These are phyloP conservation scores for Idaea straminata DNA, from an alignment of 2,888 invertebrate species.

Conservation along the genomic window DNA sequence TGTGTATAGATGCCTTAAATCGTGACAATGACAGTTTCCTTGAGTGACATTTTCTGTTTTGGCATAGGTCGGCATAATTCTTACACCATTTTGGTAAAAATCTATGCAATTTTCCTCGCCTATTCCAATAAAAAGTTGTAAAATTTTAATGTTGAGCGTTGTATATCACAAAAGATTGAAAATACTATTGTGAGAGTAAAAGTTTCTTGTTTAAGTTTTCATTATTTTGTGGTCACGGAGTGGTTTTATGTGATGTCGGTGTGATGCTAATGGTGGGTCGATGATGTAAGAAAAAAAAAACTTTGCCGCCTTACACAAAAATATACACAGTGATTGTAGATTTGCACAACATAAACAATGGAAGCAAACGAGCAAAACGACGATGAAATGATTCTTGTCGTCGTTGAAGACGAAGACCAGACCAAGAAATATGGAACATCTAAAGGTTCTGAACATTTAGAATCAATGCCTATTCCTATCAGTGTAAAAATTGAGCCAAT, in stretches of 20 bases:
- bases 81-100: not conserved
- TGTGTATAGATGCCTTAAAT: too few relatives aligned
- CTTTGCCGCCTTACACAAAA: not conserved
- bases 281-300: conserved; percentile 4
- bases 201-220: not conserved
- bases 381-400: conserved; percentile 40
- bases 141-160: not conserved
- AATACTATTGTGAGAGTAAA: not conserved
- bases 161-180: not conserved
- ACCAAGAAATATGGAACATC: not conserved
- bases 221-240: not conserved
- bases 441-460: not conserved
- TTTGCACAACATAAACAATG: not conserved
- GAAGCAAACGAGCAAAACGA: conserved; percentile 30
- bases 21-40: not conserved
- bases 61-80: not conserved
- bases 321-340: not conserved
- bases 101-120: not conserved
- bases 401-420: conserved; percentile 17
- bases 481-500: conserved; percentile 36
- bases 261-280: conserved; percentile 1
- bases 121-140: not conserved
- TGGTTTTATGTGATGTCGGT: not conserved
- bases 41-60: not conserved
- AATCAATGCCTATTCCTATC: conserved; percentile 20